Evolutionary conservation across 2,113 vertebrate species (phyloP).

Genomic region (Chaetodon auriga): DNA sequence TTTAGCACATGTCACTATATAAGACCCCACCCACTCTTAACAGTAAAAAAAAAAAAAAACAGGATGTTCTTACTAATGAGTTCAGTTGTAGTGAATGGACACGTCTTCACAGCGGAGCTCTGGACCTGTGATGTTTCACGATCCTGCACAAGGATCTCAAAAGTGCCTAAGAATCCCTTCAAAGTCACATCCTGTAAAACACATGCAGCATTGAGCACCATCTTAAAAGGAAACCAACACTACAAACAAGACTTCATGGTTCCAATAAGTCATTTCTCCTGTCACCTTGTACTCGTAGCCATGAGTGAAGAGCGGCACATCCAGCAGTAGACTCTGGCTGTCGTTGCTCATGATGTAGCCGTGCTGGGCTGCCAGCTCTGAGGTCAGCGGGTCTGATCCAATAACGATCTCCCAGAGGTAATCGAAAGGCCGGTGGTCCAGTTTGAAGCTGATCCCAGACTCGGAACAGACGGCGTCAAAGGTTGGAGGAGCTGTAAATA

Average conservation of each 20-base stretch:
- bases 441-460: constrained; percentile 69
- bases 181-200: constrained; percentile 50
- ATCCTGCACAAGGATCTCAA: constrained; percentile 64
- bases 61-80: constrained; percentile 63
- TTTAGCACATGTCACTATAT: background rate
- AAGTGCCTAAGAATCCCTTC: constrained; percentile 62
- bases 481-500: constrained; percentile 60
- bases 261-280: background rate
- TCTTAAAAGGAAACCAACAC: background rate
- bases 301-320: constrained; percentile 69
- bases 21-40: background rate
- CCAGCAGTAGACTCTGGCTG: constrained; percentile 58
- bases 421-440: constrained; percentile 45
- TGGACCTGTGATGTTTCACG: constrained; percentile 8
- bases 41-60: constrained; percentile 47
- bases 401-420: constrained; percentile 68
- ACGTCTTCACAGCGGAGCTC: constrained; percentile 51
- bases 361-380: constrained; percentile 59
- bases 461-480: constrained; percentile 48
- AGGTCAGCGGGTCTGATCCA: constrained; percentile 49
- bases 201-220: background rate
- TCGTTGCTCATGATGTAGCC: constrained; percentile 74
- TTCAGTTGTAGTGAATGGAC: constrained; percentile 60
- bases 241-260: background rate
- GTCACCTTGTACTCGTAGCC: constrained; percentile 74